Base-by-base conservation (phyloP, 37 sponge, comb jelly and placozoan genomes). In the Lycopodina hypogea region DNA sequence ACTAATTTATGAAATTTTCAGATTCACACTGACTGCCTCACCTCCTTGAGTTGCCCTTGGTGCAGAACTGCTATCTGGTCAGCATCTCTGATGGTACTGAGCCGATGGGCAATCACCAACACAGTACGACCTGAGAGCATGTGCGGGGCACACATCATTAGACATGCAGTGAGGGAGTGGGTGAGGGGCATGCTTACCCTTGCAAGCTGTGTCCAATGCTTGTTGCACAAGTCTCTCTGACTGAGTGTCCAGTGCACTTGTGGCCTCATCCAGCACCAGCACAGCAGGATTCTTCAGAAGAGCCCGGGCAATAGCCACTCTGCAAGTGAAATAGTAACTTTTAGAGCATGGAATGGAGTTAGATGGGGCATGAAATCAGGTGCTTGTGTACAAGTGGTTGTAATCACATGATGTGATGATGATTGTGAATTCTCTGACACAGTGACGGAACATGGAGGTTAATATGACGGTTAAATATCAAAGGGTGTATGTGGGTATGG, bases 281-380 rank as follows among this genome's bases (percentile, higher is more conserved):
- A 96, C 75, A 17, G 30, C 59, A 56, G 96, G 96, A 40, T 92
- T 71, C 76, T 92, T 96, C 42, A 96, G 74, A 22, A 96, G 83
- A 17, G 96, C 96, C n/a, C 96, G 58, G 35, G 96, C 96, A 58
- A 96, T 96, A 14, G 96, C 96, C 29, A 96, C 82, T 37, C 94
- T 93, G 76, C 33, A 48, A 4, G 28, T 51, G 56, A n/a, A n/a
- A n/a, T n/a, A n/a, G n/a, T n/a, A n/a, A n/a, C n/a, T 69, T 14
- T 69, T 14, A 24, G 70, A 37, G 70, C 42, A 38, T 69, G 70
- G 29, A 41, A 12, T 14, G 11, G 70, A 37, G 70, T 69, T 14
- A 24, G 40, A 24, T 14, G 29, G 40, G 29, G 70, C n/a, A n/a
- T n/a, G n/a, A n/a, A n/a, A 28, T 64, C 26, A 28, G 15, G 66